These are phyloP conservation scores for Yoshiicerus persimilis DNA, from an alignment of 1,140 invertebrate species.

Conservation along the genomic window DNA sequence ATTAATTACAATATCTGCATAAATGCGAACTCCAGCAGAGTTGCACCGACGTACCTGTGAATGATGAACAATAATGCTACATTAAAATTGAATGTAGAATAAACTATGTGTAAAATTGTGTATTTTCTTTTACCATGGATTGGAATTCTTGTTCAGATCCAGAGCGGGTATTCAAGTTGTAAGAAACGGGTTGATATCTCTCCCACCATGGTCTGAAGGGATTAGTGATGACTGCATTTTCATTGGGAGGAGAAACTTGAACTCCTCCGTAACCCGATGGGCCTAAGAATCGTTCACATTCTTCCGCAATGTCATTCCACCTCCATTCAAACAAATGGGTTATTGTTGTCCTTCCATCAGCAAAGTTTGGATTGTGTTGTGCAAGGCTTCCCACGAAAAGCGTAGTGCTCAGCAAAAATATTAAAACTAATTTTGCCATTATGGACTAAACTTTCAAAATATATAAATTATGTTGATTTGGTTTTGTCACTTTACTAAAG, in stretches of 20 bases:
- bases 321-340: conserved; percentile 83
- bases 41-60: conserved; percentile 63
- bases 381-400: neutral
- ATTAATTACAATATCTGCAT: conserved; percentile 74
- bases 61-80: neutral
- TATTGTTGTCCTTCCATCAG: conserved; percentile 56
- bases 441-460: no score
- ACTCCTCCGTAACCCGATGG: conserved; percentile 77
- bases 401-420: neutral
- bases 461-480: no score
- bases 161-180: conserved; percentile 72
- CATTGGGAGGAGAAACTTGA: conserved; percentile 72
- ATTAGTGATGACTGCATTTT: conserved; percentile 62
- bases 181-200: conserved; percentile 86
- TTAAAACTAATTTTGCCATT: neutral
- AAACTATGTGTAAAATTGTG: neutral
- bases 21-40: conserved; percentile 65
- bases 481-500: no score
- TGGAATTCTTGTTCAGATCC: conserved; percentile 70
- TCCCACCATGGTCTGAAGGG: conserved; percentile 75
- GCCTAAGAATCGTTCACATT: conserved; percentile 79
- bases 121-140: conserved; percentile 64
- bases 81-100: neutral
- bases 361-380: conserved; percentile 39
- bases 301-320: conserved; percentile 76